These are phyloP conservation scores for Trissonchulus latispiculum DNA, from an alignment of 2,888 invertebrate genomes.

Conservation along the genomic window DNA sequence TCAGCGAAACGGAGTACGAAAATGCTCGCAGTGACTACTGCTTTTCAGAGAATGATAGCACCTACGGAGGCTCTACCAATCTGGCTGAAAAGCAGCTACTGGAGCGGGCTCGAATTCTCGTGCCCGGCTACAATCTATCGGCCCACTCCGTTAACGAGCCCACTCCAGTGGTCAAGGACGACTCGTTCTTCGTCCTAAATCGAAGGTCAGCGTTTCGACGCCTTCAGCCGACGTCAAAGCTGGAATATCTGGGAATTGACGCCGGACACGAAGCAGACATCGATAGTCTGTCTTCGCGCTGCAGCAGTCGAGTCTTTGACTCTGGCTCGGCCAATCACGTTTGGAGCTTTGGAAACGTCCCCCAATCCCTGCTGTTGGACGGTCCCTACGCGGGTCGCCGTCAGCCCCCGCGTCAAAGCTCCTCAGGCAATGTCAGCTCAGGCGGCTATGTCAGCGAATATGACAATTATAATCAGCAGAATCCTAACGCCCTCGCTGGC, in stretches of 20 bases:
- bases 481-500: slow-evolving; percentile 49
- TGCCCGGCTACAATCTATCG: slow-evolving; percentile 19
- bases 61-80: not conserved
- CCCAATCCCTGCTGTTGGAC: not conserved
- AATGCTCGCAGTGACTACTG: slow-evolving; percentile 38
- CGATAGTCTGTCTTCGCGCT: slow-evolving; percentile 68
- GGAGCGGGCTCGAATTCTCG: slow-evolving; percentile 1
- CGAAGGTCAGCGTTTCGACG: not conserved
- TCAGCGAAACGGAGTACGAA: slow-evolving; percentile 39
- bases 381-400: not conserved
- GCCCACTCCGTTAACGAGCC: not conserved
- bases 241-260: slow-evolving; percentile 52
- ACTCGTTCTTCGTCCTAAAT: not conserved
- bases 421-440: not conserved
- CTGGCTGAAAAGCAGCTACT: slow-evolving; percentile 16
- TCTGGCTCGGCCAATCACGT: not conserved
- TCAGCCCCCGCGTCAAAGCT: too few species aligned
- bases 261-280: slow-evolving; percentile 51
- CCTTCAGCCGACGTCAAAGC: slow-evolving; percentile 38
- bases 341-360: not conserved
- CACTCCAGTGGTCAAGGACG: not conserved
- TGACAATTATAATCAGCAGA: slow-evolving; percentile 52
- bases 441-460: slow-evolving; percentile 61
- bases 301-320: slow-evolving; percentile 67
- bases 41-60: not conserved